Percentiles rank a stretch among this genome's conserved stretches.
These are phyloP conservation scores for Limonius californicus DNA, from an alignment of 1,140 invertebrate species.

Conservation along the genomic window DNA sequence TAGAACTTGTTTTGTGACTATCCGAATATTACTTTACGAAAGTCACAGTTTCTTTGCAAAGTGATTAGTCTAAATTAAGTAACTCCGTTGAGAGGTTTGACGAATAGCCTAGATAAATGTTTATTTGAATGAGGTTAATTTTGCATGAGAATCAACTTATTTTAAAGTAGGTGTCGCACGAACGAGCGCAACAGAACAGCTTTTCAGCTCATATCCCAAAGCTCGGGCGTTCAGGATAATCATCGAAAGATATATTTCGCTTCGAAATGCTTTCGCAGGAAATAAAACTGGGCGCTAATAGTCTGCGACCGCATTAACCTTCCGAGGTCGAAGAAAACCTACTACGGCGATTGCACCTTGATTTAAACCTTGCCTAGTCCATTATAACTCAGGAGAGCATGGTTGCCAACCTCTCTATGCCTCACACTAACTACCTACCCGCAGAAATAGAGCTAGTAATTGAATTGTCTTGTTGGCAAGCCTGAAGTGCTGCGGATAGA, in stretches of 20 bases:
- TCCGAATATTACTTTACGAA: too few species aligned
- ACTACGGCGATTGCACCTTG: slow-evolving; percentile 27
- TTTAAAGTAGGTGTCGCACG: too few species aligned
- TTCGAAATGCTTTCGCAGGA: slow-evolving; percentile 6
- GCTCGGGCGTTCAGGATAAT: neutral
- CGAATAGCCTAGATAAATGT: too few species aligned
- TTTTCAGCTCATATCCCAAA: too few species aligned
- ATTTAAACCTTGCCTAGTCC: slow-evolving; percentile 24
- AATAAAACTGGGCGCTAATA: slow-evolving; percentile 17
- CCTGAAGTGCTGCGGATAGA: slow-evolving; percentile 28
- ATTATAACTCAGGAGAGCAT: slow-evolving; percentile 26
- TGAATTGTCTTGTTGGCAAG: slow-evolving; percentile 47
- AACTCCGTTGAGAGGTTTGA: too few species aligned
- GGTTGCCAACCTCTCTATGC: slow-evolving; percentile 22
- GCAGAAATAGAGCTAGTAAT: slow-evolving; percentile 43
- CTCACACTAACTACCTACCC: slow-evolving; percentile 31
- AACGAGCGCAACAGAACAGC: too few species aligned
- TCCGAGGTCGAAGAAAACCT: slow-evolving; percentile 10
- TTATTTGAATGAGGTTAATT: too few species aligned
- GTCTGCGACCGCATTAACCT: slow-evolving; percentile 18
- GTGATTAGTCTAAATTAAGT: too few species aligned
- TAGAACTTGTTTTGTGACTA: too few species aligned
- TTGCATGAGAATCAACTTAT: too few species aligned
- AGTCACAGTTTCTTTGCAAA: too few species aligned
- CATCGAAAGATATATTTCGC: slow-evolving; percentile 9